phyloP scores from a whole-genome alignment of 2,888 invertebrate species.

The Leptodirus hochenwartii region DNA sequence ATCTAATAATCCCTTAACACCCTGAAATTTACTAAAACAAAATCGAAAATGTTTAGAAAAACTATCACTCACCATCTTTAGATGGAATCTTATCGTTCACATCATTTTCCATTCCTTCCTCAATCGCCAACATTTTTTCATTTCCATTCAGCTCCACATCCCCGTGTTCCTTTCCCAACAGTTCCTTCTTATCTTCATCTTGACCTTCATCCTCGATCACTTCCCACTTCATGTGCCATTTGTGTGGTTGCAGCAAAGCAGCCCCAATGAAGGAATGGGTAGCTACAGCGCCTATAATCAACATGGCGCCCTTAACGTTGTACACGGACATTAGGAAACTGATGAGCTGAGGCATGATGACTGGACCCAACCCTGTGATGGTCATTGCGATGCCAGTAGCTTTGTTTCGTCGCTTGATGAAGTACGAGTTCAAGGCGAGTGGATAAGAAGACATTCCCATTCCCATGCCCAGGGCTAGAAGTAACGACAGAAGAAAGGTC shows the following conservation, averaged over 20 bases:
- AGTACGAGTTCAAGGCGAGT: constrained; percentile 46
- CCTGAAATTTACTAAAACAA: too few species aligned
- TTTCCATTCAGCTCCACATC: constrained; percentile 4
- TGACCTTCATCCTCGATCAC: constrained; percentile 12
- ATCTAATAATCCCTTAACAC: too few species aligned
- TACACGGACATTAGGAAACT: constrained; percentile 34
- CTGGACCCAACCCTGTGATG: constrained; percentile 43
- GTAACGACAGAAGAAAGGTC: too few species aligned
- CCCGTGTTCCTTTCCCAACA: too few species aligned
- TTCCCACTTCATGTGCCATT: constrained; percentile 38
- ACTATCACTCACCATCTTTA: too few species aligned
- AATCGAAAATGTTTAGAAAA: too few species aligned
- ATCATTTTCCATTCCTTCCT: not conserved
- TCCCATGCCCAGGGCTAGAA: constrained; percentile 42
- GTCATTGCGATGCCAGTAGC: constrained; percentile 46
- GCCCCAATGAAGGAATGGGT: constrained; percentile 40
- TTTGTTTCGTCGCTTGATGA: constrained; percentile 38
- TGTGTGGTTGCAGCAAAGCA: constrained; percentile 42
- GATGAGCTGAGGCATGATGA: constrained; percentile 41
- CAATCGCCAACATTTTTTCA: not conserved
- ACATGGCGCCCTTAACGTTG: constrained; percentile 39
- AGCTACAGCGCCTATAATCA: constrained; percentile 40
- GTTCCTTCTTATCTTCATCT: not conserved
- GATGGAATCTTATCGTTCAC: too few species aligned
- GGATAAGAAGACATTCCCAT: constrained; percentile 40